phyloP scores from a whole-genome alignment of 1,140 invertebrate species.

The Aphaenogaster floridana region DNA sequence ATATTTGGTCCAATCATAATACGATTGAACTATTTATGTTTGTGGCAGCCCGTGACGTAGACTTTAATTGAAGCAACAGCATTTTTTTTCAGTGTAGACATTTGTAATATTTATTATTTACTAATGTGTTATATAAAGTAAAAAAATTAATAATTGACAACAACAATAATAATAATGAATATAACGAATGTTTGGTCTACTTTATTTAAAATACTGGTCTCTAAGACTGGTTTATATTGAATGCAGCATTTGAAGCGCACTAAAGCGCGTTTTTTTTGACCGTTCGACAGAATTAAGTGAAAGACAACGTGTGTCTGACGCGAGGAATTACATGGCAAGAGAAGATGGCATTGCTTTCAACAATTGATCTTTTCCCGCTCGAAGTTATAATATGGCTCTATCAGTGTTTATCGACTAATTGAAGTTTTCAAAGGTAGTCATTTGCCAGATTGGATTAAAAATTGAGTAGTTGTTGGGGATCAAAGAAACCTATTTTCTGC shows the following conservation, averaged over 20 bases:
- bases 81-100: no score
- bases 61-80: no score
- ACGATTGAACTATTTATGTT: no score
- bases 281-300: background rate
- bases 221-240: background rate
- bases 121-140: background rate
- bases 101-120: background rate
- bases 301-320: background rate
- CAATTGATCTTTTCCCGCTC: background rate
- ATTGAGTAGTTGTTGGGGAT: slow-evolving; percentile 49
- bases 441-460: slow-evolving; percentile 65
- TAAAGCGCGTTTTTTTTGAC: background rate
- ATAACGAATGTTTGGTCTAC: background rate
- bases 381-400: slow-evolving; percentile 17
- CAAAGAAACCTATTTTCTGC: slow-evolving; percentile 66
- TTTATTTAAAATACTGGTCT: background rate
- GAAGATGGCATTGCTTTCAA: background rate
- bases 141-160: background rate
- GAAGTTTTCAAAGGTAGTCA: slow-evolving; percentile 47
- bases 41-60: no score
- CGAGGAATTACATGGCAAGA: slow-evolving; percentile 8
- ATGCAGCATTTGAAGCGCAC: background rate
- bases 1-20: no score
- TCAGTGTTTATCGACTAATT: slow-evolving; percentile 57
- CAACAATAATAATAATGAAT: slow-evolving; percentile 4